Evolutionary conservation across 2,113 vertebrate species (phyloP).

Genomic region (Paradoxurus hermaphroditus): DNA sequence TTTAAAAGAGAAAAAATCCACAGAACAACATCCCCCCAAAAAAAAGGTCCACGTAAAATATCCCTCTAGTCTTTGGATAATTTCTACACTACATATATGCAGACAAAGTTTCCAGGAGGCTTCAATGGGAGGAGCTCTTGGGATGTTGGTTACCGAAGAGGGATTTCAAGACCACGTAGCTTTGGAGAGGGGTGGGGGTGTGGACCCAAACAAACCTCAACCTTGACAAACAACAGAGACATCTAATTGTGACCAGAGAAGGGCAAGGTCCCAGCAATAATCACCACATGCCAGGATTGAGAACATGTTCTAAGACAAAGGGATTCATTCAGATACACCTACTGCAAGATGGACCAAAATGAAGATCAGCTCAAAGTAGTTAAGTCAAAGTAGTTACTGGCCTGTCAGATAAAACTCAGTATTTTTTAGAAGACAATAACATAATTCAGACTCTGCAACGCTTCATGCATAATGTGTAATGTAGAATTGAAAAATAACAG

Average conservation of each 20-base stretch:
- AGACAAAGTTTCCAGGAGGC: not conserved
- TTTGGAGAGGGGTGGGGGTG: not conserved
- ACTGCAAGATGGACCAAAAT: not conserved
- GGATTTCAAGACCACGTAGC: not conserved
- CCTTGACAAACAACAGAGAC: not conserved
- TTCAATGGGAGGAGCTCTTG: not conserved
- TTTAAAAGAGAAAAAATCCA: not conserved
- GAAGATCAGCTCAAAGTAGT: not conserved
- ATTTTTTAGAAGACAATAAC: not conserved
- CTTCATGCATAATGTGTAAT: not conserved
- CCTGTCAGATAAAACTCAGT: not conserved
- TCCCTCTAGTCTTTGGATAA: not conserved
- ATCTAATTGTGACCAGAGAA: not conserved
- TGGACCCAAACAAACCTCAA: not conserved
- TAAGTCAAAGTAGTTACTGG: not conserved
- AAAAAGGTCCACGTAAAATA: not conserved
- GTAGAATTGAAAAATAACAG: not conserved
- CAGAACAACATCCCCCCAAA: not conserved
- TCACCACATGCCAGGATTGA: no score
- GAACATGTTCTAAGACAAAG: not conserved
- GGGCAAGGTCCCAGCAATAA: not conserved
- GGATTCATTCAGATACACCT: not conserved
- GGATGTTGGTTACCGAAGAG: not conserved
- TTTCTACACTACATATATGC: accelerated
- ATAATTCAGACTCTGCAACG: not conserved